phyloP scores from a whole-genome alignment of 2,797 vertebrate genomes.

The Liparis tanakae region DNA sequence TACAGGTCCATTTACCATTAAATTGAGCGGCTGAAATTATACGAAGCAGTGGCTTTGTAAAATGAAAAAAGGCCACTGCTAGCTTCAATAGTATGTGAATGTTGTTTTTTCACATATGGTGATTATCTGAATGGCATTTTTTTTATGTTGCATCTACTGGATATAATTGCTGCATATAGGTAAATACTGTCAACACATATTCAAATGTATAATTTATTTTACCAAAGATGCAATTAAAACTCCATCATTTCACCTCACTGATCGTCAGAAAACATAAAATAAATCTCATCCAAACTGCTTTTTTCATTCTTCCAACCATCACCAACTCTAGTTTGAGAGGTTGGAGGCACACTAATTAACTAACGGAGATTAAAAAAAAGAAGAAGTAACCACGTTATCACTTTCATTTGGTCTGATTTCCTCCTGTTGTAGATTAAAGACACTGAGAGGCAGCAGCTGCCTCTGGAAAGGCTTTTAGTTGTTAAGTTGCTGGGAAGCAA shows the following conservation, averaged over 20 bases:
- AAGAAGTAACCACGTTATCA: background rate
- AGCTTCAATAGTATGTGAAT: background rate
- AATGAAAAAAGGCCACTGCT: background rate
- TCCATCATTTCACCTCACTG: too few species aligned
- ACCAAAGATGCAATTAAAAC: too few species aligned
- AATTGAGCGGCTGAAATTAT: conserved; percentile 18
- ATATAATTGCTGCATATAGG: too few species aligned
- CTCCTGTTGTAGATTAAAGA: background rate
- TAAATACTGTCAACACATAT: too few species aligned
- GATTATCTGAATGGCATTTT: conserved; percentile 17
- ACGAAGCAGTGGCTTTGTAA: conserved; percentile 16
- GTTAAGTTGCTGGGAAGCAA: conserved; percentile 15
- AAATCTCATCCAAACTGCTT: background rate
- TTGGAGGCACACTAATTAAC: background rate
- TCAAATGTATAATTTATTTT: too few species aligned
- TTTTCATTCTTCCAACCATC: background rate
- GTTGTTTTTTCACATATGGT: background rate
- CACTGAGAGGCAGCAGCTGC: background rate
- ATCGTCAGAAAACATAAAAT: background rate
- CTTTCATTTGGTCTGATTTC: background rate
- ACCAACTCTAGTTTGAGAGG: background rate
- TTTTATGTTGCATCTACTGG: background rate
- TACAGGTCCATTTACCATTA: too few species aligned
- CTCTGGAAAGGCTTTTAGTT: conserved; percentile 18
- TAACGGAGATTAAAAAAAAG: background rate